Base-by-base conservation (phyloP, 2,113 vertebrate species). In the Chauna torquata region DNA sequence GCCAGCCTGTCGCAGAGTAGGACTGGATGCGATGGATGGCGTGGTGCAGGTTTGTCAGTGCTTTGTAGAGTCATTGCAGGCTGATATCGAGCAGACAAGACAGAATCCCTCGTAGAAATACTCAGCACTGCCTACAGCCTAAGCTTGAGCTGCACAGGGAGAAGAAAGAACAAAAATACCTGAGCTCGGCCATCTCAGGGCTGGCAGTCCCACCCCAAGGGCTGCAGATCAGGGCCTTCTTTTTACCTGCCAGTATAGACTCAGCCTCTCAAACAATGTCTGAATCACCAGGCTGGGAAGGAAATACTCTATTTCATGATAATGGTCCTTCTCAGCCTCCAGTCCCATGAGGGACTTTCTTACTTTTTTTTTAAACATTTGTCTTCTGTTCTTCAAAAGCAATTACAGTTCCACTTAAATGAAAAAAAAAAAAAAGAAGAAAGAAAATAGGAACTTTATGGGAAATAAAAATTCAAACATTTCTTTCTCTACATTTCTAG, bases 401-500 rank as follows among this genome's bases (percentile, higher is more conserved):
- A 95, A 97, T 97, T 87, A 84, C 97, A 97, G 71, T 90, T 50
- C 45, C 64, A 57, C 36, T 92, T 97, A 85, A 95, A 95, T 81
- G n/a, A 74, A 89, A 24, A 92, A 71, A 55, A 75, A 93, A 97
- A 97, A 92, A n/a, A n/a, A n/a, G n/a, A n/a, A 89, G 50, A 92
- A 71, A 55, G 78, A 93, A 97, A 97, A 92, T 58, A 77, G 44
- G 49, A 92, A 86, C 54, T 91, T 95, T 70, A 76, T 75, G 86
- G n/a, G 82, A 95, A 91, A 74, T 69, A 80, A 89, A 96, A 94
- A 80, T 58, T 91, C 58, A 93, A 95, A 88, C 62, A 92, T 88
- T 96, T 90, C 93, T 97, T 98, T 96, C 74, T 97, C 91, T 74
- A 84, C 69, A 68, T 72, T 95, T 96, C 88, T 95, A 93, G 83